phyloP scores from a whole-genome alignment of 2,888 invertebrate genomes.

The Drosophila paranaensis region DNA sequence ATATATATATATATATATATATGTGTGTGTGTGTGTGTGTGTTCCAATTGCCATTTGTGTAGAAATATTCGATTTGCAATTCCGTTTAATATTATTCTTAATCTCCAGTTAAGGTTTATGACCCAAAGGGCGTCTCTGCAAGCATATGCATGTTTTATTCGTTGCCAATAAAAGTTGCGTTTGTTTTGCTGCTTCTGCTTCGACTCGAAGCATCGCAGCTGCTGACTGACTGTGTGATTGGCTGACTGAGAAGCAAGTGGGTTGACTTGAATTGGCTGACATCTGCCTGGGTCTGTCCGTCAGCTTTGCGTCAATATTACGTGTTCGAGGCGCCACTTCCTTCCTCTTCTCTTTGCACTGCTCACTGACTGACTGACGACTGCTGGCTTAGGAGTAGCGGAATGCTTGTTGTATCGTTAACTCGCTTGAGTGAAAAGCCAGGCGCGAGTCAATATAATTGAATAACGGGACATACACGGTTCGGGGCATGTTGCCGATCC shows the following conservation, averaged over 20 bases:
- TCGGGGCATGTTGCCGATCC: slow-evolving; percentile 42
- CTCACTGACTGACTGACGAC: not conserved
- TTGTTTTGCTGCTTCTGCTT: slow-evolving; percentile 16
- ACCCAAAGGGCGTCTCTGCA: slow-evolving; percentile 26
- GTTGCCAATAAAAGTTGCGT: slow-evolving; percentile 67
- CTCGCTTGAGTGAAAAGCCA: slow-evolving; percentile 64
- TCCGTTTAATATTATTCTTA: slow-evolving; percentile 76
- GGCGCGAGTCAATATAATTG: slow-evolving; percentile 78
- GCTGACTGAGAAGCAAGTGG: slow-evolving; percentile 25
- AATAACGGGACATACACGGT: slow-evolving; percentile 56
- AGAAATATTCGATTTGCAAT: slow-evolving; percentile 66
- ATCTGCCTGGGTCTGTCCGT: slow-evolving; percentile 30
- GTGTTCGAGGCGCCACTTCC: slow-evolving; percentile 26
- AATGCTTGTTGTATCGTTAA: slow-evolving; percentile 56
- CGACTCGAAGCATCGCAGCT: slow-evolving; percentile 17
- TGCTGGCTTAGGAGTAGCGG: slow-evolving; percentile 17
- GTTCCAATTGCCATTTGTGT: slow-evolving; percentile 41
- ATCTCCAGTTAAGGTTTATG: slow-evolving; percentile 70
- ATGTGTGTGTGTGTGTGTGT: no score
- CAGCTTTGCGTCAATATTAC: slow-evolving; percentile 19
- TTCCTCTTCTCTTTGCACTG: not conserved
- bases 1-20: no score
- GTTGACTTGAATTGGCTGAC: slow-evolving; percentile 51
- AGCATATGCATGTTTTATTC: slow-evolving; percentile 70
- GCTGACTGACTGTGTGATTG: slow-evolving; percentile 32